These are phyloP conservation scores for Eriosoma lanigerum DNA, from an alignment of 1,140 invertebrate genomes.

Conservation along the genomic window DNA sequence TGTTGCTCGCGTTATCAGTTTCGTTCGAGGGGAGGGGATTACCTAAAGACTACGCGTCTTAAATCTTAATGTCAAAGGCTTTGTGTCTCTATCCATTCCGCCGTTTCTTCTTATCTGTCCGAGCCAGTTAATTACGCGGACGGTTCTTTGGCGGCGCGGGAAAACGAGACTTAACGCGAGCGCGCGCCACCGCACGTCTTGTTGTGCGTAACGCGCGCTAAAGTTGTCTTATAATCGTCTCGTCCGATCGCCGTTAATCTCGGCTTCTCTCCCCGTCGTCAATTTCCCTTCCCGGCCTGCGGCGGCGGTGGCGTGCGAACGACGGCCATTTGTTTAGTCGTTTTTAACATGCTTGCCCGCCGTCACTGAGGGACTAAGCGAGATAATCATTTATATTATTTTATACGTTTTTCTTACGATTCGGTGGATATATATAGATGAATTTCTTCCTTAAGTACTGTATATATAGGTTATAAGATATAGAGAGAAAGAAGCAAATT, in stretches of 20 bases:
- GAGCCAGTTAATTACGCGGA: constrained; percentile 39
- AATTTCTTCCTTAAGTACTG: too few species aligned
- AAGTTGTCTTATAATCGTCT: constrained; percentile 32
- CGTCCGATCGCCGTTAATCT: constrained; percentile 29
- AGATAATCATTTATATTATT: background rate
- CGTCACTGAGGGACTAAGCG: constrained; percentile 11
- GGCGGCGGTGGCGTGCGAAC: background rate
- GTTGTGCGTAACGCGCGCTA: constrained; percentile 1
- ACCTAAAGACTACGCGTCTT: constrained; percentile 20
- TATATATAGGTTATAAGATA: too few species aligned
- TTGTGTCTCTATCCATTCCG: background rate
- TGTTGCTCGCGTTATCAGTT: constrained; percentile 4
- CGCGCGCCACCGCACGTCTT: background rate
- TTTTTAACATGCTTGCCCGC: constrained; percentile 7
- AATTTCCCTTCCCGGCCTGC: background rate
- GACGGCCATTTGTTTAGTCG: constrained; percentile 26
- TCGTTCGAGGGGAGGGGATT: constrained; percentile 11
- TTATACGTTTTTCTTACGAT: background rate
- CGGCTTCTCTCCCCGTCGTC: background rate
- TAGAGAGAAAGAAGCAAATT: too few species aligned
- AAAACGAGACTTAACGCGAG: constrained; percentile 3
- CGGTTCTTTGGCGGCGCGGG: background rate
- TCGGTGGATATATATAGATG: too few species aligned
- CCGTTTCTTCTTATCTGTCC: constrained; percentile 22
- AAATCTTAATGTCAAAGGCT: constrained; percentile 40